These are phyloP conservation scores for Augiades crinisus DNA, from an alignment of 2,888 invertebrate species.

Conservation along the genomic window DNA sequence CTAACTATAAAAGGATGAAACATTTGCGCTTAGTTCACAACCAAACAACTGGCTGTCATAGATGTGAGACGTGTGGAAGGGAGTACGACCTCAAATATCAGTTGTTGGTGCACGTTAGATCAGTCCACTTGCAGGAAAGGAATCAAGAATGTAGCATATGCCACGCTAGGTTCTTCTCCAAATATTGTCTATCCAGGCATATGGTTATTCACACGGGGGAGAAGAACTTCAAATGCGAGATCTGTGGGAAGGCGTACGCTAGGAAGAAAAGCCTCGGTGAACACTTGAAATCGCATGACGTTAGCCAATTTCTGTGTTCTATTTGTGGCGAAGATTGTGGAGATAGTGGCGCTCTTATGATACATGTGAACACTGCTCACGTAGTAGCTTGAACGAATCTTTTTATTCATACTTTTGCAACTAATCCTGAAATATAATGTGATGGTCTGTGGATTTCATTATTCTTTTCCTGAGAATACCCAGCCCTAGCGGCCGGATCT, in stretches of 20 bases:
- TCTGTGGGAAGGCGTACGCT: conserved; percentile 71
- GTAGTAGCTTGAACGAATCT: neutral
- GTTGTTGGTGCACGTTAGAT: conserved; percentile 54
- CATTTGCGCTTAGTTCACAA: conserved; percentile 61
- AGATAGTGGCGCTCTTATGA: conserved; percentile 41
- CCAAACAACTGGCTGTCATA: conserved; percentile 45
- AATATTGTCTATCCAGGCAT: conserved; percentile 65
- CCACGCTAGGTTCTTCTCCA: conserved; percentile 59
- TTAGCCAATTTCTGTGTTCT: conserved; percentile 36
- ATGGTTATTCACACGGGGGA: conserved; percentile 76
- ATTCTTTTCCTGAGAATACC: too few relatives aligned
- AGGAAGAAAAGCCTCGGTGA: conserved; percentile 52
- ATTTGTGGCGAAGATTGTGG: conserved; percentile 45
- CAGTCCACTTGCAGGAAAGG: conserved; percentile 62
- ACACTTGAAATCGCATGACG: conserved; percentile 51
- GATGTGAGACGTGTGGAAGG: conserved; percentile 58
- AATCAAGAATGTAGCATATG: conserved; percentile 61
- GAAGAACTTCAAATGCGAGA: conserved; percentile 67
- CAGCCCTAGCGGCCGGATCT: conserved; percentile 8
- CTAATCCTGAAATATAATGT: too few relatives aligned
- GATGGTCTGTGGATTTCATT: too few relatives aligned
- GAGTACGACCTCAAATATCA: conserved; percentile 63
- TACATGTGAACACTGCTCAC: conserved; percentile 39
- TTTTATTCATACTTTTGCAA: neutral
- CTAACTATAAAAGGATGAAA: conserved; percentile 59